A percentile compares a stretch with the other conserved stretches of the same genome.
Conservation (phyloP, 1,140 invertebrate species). For the Drosophila tropicalis region DNA sequence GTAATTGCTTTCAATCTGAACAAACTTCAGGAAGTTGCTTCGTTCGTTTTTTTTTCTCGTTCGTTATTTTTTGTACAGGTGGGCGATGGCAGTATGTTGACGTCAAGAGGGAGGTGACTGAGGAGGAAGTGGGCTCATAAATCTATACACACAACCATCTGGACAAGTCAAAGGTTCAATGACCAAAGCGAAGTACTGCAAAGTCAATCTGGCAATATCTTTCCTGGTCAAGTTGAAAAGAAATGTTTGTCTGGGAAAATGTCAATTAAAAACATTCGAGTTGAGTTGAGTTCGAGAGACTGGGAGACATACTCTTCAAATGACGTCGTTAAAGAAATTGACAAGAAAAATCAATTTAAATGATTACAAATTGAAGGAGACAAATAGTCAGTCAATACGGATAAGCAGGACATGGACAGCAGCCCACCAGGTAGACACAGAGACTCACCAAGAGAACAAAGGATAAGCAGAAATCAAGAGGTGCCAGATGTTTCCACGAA, state of each 20-base stretch:
- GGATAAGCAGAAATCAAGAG: not conserved
- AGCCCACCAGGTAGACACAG: constrained; percentile 2
- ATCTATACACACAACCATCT: constrained; percentile 37
- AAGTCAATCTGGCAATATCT: constrained; percentile 59
- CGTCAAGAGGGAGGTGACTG: constrained; percentile 24
- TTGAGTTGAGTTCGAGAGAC: not conserved
- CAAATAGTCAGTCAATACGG: constrained; percentile 57
- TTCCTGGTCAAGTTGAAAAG: constrained; percentile 38
- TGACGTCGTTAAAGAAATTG: constrained; percentile 44
- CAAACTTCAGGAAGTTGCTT: constrained; percentile 37
- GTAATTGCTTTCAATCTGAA: constrained; percentile 64
- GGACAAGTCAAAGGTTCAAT: constrained; percentile 58
- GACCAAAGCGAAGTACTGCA: constrained; percentile 33
- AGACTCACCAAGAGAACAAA: not conserved
- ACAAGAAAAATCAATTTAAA: constrained; percentile 82
- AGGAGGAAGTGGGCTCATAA: constrained; percentile 31
- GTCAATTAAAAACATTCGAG: constrained; percentile 63
- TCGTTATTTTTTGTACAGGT: not conserved
- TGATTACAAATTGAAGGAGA: constrained; percentile 80
- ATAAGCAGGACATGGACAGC: constrained; percentile 5
- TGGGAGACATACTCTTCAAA: constrained; percentile 45
- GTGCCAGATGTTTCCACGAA: not conserved
- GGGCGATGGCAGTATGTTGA: constrained; percentile 29
- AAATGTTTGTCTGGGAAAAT: constrained; percentile 36
- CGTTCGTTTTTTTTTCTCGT: not conserved